Evolutionary conservation across 2,888 invertebrate genomes (phyloP).

Genomic region (Frankliniella intonsa): DNA sequence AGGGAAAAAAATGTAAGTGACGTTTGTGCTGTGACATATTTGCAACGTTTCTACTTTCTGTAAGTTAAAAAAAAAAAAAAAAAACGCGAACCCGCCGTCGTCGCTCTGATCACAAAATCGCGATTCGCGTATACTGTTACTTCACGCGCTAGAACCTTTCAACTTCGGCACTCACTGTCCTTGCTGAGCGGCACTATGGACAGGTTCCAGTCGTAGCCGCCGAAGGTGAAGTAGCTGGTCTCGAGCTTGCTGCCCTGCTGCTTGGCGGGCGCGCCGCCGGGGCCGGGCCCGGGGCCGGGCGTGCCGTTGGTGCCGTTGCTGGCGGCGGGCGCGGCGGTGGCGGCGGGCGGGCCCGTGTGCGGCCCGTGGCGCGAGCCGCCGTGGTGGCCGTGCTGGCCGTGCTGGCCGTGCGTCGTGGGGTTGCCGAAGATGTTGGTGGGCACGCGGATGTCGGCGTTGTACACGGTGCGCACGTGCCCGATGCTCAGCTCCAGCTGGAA

Average conservation of each 20-base stretch:
- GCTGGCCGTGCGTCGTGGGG: conserved; percentile 40
- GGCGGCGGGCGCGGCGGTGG: conserved; percentile 36
- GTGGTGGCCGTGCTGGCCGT: conserved; percentile 41
- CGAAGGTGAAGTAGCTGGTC: conserved; percentile 69
- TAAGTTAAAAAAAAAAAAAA: no score
- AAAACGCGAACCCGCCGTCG: no score
- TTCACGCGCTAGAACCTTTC: no score
- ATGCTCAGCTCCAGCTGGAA: conserved; percentile 74
- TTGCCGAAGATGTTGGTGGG: conserved; percentile 49
- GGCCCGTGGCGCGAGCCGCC: conserved; percentile 35
- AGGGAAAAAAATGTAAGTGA: no score
- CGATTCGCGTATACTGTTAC: no score
- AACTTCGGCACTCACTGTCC: not conserved
- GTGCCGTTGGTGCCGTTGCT: conserved; percentile 40
- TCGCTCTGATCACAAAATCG: no score
- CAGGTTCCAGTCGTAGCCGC: conserved; percentile 78
- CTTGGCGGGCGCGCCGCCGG: conserved; percentile 34
- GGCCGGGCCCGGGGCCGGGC: conserved; percentile 35
- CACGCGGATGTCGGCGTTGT: conserved; percentile 64
- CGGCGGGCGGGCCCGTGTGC: conserved; percentile 32
- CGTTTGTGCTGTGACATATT: no score
- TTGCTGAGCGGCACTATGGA: conserved; percentile 57
- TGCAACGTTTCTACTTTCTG: no score
- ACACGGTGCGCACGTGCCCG: conserved; percentile 69
- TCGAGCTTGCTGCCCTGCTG: conserved; percentile 49